Evolutionary conservation across 2,113 vertebrate species (phyloP).

Genomic region (Rhabdornis inornatus): DNA sequence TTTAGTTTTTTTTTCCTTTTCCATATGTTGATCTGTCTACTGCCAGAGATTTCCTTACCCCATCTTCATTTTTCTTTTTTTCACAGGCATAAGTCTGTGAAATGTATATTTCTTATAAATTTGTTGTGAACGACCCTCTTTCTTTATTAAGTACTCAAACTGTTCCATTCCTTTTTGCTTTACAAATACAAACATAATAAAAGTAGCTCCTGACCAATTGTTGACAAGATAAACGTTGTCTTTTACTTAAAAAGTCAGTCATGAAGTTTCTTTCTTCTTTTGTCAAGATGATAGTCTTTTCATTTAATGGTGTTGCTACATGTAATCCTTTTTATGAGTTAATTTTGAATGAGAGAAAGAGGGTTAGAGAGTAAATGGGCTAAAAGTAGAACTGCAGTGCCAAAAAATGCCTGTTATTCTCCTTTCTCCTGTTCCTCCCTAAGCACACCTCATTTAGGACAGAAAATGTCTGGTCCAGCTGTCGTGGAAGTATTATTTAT

Average conservation of each 20-base stretch:
- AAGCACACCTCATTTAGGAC: neutral
- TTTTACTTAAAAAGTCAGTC: neutral
- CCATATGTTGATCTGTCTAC: neutral
- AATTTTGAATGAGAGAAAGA: neutral
- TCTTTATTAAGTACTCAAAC: neutral
- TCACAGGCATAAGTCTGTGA: neutral
- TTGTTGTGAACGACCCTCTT: neutral
- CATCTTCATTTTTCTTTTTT: neutral
- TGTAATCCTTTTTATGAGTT: neutral
- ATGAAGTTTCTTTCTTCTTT: neutral
- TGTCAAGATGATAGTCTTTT: neutral
- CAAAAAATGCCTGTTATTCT: neutral
- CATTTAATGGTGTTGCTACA: neutral
- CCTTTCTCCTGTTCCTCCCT: neutral
- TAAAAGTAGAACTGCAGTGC: neutral
- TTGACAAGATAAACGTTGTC: neutral
- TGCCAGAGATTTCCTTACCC: neutral
- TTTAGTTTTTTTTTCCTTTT: neutral
- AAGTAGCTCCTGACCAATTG: neutral
- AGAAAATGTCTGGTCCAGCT: constrained; percentile 13
- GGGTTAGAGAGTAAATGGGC: neutral
- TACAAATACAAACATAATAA: neutral
- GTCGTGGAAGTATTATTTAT: constrained; percentile 24
- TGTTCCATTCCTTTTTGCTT: neutral
- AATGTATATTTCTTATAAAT: neutral